Base-by-base conservation (phyloP, 2,113 vertebrate species). In the Otolemur garnettii region DNA sequence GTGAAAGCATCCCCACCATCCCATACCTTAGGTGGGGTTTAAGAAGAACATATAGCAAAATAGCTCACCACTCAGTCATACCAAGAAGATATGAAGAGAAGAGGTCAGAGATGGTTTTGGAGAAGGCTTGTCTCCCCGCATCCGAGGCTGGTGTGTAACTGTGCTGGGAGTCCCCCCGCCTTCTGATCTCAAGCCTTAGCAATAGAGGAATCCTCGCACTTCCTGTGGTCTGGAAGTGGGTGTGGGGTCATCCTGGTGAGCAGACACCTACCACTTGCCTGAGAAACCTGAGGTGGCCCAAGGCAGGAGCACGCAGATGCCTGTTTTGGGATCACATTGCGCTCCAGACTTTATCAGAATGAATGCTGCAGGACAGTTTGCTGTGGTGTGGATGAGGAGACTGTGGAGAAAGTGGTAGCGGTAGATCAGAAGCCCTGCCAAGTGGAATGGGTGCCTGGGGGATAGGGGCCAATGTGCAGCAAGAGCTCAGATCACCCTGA, bases 1-100 rank as follows among this genome's bases (percentile, higher is more conserved):
- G 10, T 22, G 28, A 84, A n/a, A 89, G 14, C 28, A 7, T n/a
- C 5, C 0, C 21, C 10, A 5, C 35, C 17, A 24, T 35, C 17
- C n/a, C 59, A 8, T 0, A 11, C 35, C 26, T 35, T 14, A 33
- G 45, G 59, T 1, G 28, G 38, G 8, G 26, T 83, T 86, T 30
- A 17, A 6, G 59, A 45, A 42, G 50, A 88, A n/a, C 0, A 0
- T 0, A 1, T 7, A 53, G 68, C 26, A n/a, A 86, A 75, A n/a
- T 21, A n/a, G 33, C 53, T 57, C 33, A 4, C 0, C 4, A 66
- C 9, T 60, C 22, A 35, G 19, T 42, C 26, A 13, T 19, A 28
- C 42, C n/a, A 69, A 33, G 66, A 57, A 26, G 21, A 55, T 8
- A 42, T 26, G 28, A 75, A n/a, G 5, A n/a, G 35, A 75, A n/a